Base-by-base conservation (phyloP, 2,888 invertebrate species). In the Operophtera brumata region DNA sequence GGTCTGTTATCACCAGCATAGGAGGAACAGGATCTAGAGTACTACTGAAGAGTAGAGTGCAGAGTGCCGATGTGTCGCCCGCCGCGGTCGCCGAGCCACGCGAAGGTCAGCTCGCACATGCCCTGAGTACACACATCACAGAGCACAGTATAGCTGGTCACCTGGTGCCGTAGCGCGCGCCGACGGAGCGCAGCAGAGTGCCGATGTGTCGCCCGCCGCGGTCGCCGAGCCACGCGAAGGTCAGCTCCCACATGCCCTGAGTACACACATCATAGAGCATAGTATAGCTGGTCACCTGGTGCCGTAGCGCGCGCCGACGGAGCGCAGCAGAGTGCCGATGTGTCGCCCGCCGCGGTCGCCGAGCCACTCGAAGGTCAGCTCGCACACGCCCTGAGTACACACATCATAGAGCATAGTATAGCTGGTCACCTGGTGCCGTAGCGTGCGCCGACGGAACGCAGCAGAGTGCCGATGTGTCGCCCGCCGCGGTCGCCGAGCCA, bases 221-320 rank as follows among this genome's bases (percentile, higher is more conserved):
- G 39, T 59, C 49, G 45, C 66, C 66, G 52, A 66, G 61, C 52
- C 77, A 71, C 42, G 73, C 75, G 75, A 81, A 84, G 48, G 85
- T 66, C 1, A 64, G 49, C 67, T 77, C 78, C 5, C 78, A 74
- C 47, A 86, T 75, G 35, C 84, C 83, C 82, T 86, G 73, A 5
- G 30, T 32, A 20, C 2, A 20, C 20, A 20, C 20, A 20, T 20
- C 20, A 20, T 20, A 20, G 20, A 20, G 20, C 20, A 20, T 20
- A 20, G 20, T 20, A 20, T 4, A 20, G 20, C 20, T 20, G 20
- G 2, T 20, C 20, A 20, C 57, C 62, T 58, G 59, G 40, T 59
- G 40, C 58, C 62, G 41, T 53, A 53, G 1, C 53, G 47, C 43
- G 39, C 54, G 26, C 63, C 62, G 14, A 57, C 7, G 6, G 41